Conservation (phyloP, 2,113 vertebrate species). For the Anguilla japonica region DNA sequence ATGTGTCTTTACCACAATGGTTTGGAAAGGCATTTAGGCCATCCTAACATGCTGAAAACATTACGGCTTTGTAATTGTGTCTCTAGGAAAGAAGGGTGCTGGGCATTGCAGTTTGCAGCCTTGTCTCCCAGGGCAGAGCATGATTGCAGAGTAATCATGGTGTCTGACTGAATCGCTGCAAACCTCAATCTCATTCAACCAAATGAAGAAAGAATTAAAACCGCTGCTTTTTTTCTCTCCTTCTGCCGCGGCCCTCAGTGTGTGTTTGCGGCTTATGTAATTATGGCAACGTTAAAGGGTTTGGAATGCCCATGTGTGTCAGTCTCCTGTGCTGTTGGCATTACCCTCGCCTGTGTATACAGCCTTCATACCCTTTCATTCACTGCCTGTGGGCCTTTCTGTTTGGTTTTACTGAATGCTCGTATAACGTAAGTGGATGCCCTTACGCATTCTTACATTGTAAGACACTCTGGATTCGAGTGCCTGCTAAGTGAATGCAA, state of each 20-base stretch:
- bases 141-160: not conserved
- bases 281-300: slow-evolving; percentile 15
- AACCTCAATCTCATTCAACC: slow-evolving; percentile 6
- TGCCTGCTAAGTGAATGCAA: too few relatives aligned
- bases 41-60: not conserved
- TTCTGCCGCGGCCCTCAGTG: slow-evolving; percentile 4
- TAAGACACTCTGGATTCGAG: too few relatives aligned
- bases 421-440: too few relatives aligned
- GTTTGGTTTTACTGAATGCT: not conserved
- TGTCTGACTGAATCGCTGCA: not conserved
- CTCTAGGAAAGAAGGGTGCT: not conserved
- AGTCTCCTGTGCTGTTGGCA: not conserved
- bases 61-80: not conserved
- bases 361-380: not conserved
- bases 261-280: slow-evolving; percentile 31
- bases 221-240: not conserved
- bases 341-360: not conserved
- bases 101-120: not conserved
- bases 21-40: not conserved
- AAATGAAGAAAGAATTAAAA: not conserved
- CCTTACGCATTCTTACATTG: too few relatives aligned
- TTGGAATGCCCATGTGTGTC: slow-evolving; percentile 7
- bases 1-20: not conserved
- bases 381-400: not conserved
- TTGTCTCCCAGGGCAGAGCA: not conserved